Percentiles rank a stretch among this genome's conserved stretches.
Conservation (phyloP, 2,888 invertebrate species). For the Acheta domesticus region DNA sequence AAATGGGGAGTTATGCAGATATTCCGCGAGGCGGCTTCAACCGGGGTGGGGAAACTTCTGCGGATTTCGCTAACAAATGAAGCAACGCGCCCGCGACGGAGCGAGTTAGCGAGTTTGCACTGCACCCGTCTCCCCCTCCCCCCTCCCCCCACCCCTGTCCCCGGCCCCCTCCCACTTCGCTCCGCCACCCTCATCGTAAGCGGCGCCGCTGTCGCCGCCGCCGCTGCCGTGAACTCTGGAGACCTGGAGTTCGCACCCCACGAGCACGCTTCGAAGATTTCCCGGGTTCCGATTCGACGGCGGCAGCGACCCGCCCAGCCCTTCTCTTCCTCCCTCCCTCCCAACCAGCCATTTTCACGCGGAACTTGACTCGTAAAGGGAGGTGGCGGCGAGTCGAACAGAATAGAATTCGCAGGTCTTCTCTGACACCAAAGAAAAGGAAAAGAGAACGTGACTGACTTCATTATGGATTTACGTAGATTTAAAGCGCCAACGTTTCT, state of each 20-base stretch:
- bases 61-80: constrained; percentile 18
- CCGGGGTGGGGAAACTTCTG: neutral
- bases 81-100: constrained; percentile 18
- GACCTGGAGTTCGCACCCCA: neutral
- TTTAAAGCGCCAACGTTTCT: no score
- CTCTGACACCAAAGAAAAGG: no score
- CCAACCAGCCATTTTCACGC: no score
- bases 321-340: neutral
- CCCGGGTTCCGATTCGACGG: neutral
- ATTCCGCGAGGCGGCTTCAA: neutral
- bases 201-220: neutral
- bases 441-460: no score
- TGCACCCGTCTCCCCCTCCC: neutral
- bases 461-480: no score
- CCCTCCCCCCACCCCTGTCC: no score
- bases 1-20: constrained; percentile 18
- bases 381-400: no score
- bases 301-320: neutral
- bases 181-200: no score
- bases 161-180: no score
- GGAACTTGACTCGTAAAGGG: no score
- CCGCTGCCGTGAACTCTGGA: neutral
- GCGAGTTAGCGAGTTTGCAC: constrained; percentile 4
- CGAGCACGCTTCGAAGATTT: neutral
- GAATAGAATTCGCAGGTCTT: no score